phyloP scores from a whole-genome alignment of 2,888 invertebrate genomes.

The Mantis religiosa region DNA sequence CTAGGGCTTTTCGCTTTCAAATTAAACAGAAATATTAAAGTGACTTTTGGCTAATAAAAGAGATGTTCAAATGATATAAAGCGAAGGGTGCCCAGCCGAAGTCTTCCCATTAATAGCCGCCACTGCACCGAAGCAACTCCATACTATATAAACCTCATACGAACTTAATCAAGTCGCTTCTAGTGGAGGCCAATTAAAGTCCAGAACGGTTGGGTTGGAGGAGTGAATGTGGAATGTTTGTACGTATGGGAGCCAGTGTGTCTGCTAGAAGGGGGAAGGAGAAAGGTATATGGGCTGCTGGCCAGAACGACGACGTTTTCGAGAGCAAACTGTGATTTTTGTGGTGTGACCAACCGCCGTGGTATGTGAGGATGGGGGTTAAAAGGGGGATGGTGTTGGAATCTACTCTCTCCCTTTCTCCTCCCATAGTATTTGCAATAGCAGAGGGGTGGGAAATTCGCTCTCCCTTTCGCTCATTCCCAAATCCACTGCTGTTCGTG shows the following conservation, averaged over 20 bases:
- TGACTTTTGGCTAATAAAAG: too few relatives aligned
- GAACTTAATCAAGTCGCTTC: constrained; percentile 20
- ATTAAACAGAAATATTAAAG: too few relatives aligned
- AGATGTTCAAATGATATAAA: too few relatives aligned
- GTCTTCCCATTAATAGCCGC: too few relatives aligned
- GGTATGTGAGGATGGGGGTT: not conserved
- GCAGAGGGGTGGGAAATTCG: not conserved
- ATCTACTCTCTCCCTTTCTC: not conserved
- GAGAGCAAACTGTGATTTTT: constrained; percentile 21
- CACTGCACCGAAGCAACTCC: not conserved
- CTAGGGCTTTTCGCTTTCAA: too few relatives aligned
- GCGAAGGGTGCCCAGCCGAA: too few relatives aligned
- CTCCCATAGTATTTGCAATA: not conserved
- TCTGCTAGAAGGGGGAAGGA: not conserved
- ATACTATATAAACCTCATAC: not conserved
- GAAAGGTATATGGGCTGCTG: not conserved
- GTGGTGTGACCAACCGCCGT: not conserved
- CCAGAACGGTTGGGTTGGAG: not conserved
- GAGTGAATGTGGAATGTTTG: not conserved
- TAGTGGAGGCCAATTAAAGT: constrained; percentile 20
- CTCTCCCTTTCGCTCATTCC: not conserved
- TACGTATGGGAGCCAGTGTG: not conserved
- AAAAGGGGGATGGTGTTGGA: not conserved
- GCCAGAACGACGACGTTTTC: constrained; percentile 5
- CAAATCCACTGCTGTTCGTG: constrained; percentile 1